Evolutionary conservation across 2,797 vertebrate genomes (phyloP).

Genomic region (Oreonectes daqikongensis): DNA sequence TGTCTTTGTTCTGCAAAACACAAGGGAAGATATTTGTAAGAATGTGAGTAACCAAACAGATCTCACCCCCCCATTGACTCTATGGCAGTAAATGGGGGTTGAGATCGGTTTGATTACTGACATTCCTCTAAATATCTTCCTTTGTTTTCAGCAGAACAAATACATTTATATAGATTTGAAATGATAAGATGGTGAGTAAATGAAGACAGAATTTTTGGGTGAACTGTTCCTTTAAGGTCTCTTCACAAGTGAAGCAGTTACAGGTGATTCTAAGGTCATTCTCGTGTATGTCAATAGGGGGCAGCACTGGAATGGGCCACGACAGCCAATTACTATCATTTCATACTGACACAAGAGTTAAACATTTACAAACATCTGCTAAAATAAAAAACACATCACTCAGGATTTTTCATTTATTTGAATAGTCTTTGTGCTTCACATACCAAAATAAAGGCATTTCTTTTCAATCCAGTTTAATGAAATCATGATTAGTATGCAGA

Average conservation of each 20-base stretch:
- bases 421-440: slow-evolving; percentile 37
- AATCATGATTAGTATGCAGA: slow-evolving; percentile 25
- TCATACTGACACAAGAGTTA: not conserved
- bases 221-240: not conserved
- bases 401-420: slow-evolving; percentile 38
- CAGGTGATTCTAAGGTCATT: not conserved
- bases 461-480: slow-evolving; percentile 5
- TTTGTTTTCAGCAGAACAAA: no score
- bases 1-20: no score
- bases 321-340: not conserved
- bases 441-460: slow-evolving; percentile 51
- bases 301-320: not conserved
- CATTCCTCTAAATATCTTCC: no score
- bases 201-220: no score
- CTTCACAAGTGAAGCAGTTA: not conserved
- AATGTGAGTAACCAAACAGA: no score
- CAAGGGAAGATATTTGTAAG: no score
- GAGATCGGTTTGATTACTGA: no score
- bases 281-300: not conserved
- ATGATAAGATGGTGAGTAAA: no score
- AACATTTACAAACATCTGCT: not conserved
- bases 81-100: no score
- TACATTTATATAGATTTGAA: no score
- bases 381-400: not conserved
- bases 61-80: no score